A percentile compares a stretch with the other conserved stretches of the same genome.
phyloP scores from a whole-genome alignment of 2,797 vertebrate species.

The Scolopax rusticola region DNA sequence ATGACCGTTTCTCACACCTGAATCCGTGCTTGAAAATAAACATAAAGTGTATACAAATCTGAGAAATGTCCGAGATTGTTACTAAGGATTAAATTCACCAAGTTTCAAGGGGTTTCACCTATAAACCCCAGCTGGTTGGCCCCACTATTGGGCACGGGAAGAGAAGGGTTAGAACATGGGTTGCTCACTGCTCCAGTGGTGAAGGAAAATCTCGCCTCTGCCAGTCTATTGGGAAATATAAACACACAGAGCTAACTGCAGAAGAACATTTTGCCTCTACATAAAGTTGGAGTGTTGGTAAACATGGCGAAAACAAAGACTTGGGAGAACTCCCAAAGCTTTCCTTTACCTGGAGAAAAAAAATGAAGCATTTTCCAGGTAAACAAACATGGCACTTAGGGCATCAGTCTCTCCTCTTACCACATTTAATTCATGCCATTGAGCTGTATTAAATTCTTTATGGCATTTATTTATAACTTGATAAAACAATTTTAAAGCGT shows the following conservation, averaged over 20 bases:
- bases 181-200: neutral
- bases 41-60: neutral
- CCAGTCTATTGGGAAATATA: neutral
- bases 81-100: neutral
- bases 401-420: neutral
- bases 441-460: neutral
- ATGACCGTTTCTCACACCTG: neutral
- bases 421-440: neutral
- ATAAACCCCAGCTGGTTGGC: neutral
- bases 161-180: rapidly evolving
- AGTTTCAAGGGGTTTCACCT: neutral
- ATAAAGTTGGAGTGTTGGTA: neutral
- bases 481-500: neutral
- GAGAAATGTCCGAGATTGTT: neutral
- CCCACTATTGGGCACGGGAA: neutral
- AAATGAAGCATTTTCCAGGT: neutral
- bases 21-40: neutral
- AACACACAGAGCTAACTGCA: neutral
- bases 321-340: neutral
- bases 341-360: neutral
- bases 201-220: neutral
- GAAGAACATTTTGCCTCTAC: neutral
- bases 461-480: neutral
- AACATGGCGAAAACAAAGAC: neutral
- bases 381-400: neutral